Percentiles rank a stretch among this genome's conserved stretches.
Conservation (phyloP, 2,797 vertebrate genomes). For the Catostomus latipinnis region DNA sequence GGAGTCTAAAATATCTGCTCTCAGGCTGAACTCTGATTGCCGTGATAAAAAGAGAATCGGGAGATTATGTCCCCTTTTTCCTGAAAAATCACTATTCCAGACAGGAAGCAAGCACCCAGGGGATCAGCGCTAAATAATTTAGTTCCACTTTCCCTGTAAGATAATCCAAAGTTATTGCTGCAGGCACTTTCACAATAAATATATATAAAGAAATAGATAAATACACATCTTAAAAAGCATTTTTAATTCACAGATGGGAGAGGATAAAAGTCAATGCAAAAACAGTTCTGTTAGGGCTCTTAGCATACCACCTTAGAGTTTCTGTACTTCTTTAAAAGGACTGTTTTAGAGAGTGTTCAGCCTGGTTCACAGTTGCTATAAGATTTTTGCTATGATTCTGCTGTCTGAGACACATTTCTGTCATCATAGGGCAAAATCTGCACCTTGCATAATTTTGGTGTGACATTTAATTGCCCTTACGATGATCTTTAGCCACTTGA, state of each 20-base stretch:
- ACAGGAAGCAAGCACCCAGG: slow-evolving; percentile 45
- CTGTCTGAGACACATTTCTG: too few species aligned
- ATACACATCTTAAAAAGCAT: slow-evolving; percentile 43
- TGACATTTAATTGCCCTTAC: too few species aligned
- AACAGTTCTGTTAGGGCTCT: neutral
- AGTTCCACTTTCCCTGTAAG: slow-evolving; percentile 38
- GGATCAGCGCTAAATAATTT: slow-evolving; percentile 46
- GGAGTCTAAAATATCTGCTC: slow-evolving; percentile 8
- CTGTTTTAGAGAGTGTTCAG: slow-evolving; percentile 20
- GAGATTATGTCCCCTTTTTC: slow-evolving; percentile 30
- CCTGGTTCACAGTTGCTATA: too few species aligned
- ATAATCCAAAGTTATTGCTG: slow-evolving; percentile 49
- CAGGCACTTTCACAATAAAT: slow-evolving; percentile 47
- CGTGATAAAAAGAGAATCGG: slow-evolving; percentile 17
- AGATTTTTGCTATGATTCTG: too few species aligned
- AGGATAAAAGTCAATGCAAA: neutral
- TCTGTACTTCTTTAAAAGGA: slow-evolving; percentile 39
- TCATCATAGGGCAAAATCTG: too few species aligned
- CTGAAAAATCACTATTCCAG: slow-evolving; percentile 34
- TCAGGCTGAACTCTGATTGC: slow-evolving; percentile 28
- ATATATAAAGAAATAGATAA: slow-evolving; percentile 4
- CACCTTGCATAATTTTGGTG: too few species aligned
- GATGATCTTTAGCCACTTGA: too few species aligned
- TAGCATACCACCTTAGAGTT: slow-evolving; percentile 10
- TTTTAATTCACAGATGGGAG: slow-evolving; percentile 7